These are phyloP conservation scores for Actinopyga echinites DNA, from an alignment of 53 echinoderm and acorn worm species.

Conservation along the genomic window DNA sequence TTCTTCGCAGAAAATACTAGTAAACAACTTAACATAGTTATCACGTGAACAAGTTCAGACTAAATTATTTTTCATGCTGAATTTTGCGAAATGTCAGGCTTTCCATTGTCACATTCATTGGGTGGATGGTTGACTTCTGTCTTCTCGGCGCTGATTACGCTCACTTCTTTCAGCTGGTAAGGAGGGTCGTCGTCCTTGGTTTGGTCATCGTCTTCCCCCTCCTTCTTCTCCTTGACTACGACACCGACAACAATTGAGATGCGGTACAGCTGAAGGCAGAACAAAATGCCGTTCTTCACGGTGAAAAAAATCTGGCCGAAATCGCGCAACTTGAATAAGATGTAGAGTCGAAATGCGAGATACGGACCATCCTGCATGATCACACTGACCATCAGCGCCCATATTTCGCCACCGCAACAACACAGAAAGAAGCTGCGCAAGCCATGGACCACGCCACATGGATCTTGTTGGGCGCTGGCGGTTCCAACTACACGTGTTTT, in stretches of 20 bases:
- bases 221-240: background rate
- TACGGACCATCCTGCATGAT: conserved; percentile 85
- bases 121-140: no score
- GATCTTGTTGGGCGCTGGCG: conserved; percentile 4
- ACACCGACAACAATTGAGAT: conserved; percentile 56
- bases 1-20: no score
- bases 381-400: conserved; percentile 75
- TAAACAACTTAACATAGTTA: no score
- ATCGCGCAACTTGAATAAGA: conserved; percentile 55
- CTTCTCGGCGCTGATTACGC: no score
- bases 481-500: conserved; percentile 40
- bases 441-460: background rate
- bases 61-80: no score
- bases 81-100: no score
- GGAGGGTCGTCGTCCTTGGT: background rate
- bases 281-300: conserved; percentile 69
- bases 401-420: conserved; percentile 82
- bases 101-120: no score
- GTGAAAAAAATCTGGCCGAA: conserved; percentile 80
- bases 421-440: background rate
- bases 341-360: conserved; percentile 65
- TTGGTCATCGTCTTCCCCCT: background rate
- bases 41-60: no score
- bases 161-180: background rate
- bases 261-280: conserved; percentile 74